Evolutionary conservation across 2,113 vertebrate genomes (phyloP).

Genomic region (Hippocampus abdominalis): DNA sequence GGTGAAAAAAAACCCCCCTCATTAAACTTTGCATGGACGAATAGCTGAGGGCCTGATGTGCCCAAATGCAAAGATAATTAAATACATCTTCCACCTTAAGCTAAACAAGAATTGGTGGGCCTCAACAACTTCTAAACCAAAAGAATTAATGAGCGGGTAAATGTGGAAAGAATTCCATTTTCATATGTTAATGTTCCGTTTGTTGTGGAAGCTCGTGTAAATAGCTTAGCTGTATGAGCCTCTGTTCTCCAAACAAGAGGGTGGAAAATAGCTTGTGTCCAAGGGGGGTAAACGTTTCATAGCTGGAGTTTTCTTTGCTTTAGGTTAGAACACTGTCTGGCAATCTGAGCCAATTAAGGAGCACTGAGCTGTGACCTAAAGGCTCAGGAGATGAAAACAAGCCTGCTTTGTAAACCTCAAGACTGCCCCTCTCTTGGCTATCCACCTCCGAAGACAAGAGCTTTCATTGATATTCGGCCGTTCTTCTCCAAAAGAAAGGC

Average conservation of each 20-base stretch:
- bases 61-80: conserved; percentile 61
- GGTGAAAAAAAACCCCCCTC: conserved; percentile 37
- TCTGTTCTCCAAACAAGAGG: conserved; percentile 44
- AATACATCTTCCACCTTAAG: conserved; percentile 49
- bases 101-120: conserved; percentile 61
- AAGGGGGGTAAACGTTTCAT: conserved; percentile 56
- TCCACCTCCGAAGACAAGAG: conserved; percentile 58
- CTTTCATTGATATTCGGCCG: conserved; percentile 72
- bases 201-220: conserved; percentile 55
- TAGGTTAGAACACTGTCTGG: conserved; percentile 64
- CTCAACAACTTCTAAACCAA: conserved; percentile 60
- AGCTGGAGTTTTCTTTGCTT: conserved; percentile 66
- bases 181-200: conserved; percentile 75
- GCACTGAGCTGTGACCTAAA: conserved; percentile 64
- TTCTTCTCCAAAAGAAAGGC: conserved; percentile 52
- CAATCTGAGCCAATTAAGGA: conserved; percentile 80
- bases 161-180: conserved; percentile 74
- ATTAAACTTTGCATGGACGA: conserved; percentile 59
- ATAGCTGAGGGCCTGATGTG: conserved; percentile 52
- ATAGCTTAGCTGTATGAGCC: conserved; percentile 52
- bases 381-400: conserved; percentile 58
- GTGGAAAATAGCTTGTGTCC: conserved; percentile 32
- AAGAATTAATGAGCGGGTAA: conserved; percentile 76
- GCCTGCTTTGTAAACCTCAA: conserved; percentile 61
- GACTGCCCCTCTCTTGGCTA: conserved; percentile 51